Evolutionary conservation across 2,113 vertebrate species (phyloP), one percentile per base, ranked within the genome.

Genomic region (Apistogramma diplotaenia): DNA sequence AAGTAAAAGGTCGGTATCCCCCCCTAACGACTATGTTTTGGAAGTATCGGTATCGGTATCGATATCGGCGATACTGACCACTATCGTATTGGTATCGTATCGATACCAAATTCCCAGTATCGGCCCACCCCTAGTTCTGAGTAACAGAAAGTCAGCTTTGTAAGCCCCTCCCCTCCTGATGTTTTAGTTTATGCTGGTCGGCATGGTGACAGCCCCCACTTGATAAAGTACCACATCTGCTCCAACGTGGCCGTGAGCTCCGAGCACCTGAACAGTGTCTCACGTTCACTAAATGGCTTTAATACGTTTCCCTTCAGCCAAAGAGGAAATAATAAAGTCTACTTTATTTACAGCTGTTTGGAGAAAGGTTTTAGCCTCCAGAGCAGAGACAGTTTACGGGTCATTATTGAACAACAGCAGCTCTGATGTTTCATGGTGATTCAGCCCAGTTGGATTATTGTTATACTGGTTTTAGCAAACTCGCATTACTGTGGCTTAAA

Each of bases 141-240:
- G 88, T 86, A 88, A 90, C 90, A 91, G 90, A 88, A 91, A 78
- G 58, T n/a, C 77, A 55, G 70, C 78, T 87, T 82, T 87, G 60
- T 80, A 70, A 76, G 78, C 62, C 40, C 8, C 74, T 18, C 53
- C 29, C 8, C 25, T 51, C 58, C 6, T 81, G 79, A 67, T 71
- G 76, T 67, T 89, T 82, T 62, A 65, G 79, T 81, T 74, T 76
- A 65, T 84, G 85, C 89, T 86, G 84, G 80, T 85, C 76, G 67
- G 74, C 85, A 71, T 61, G 62, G 75, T 15, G 61, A 89, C 82
- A 87, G 85, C 84, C 82, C 61, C 78, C 81, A 35, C 79, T 56
- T 56, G 5, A 18, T 56, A 65, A 65, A 23, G 61, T 74, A 76
- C 65, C 79, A 74, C 60, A 67, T 83, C 59, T 61, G 40, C 29